phyloP scores from a whole-genome alignment of 2,797 vertebrate genomes.

The Sylvia borin region DNA sequence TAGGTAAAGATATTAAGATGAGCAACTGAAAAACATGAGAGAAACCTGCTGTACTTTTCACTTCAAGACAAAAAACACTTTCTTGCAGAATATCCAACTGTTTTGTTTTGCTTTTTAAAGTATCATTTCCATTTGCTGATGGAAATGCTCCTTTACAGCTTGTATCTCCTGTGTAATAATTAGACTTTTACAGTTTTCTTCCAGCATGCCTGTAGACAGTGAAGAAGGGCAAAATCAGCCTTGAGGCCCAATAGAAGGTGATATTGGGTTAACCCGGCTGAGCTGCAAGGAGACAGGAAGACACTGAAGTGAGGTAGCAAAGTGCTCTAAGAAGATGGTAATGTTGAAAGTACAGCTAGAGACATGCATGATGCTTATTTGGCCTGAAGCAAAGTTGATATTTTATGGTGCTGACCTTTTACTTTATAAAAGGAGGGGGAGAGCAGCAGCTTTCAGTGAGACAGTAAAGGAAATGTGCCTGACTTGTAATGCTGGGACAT shows the following conservation, averaged over 20 bases:
- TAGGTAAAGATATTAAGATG: slow-evolving; percentile 7
- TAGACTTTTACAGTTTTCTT: background rate
- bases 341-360: background rate
- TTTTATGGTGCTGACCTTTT: background rate
- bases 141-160: background rate
- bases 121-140: background rate
- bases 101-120: background rate
- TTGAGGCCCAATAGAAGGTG: background rate
- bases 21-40: background rate
- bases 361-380: rapidly evolving
- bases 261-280: background rate
- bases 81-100: slow-evolving; percentile 13
- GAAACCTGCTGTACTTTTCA: slow-evolving; percentile 2
- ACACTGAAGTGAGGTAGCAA: background rate
- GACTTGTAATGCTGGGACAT: background rate
- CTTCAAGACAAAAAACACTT: background rate
- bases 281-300: background rate
- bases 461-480: background rate
- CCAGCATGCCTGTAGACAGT: background rate
- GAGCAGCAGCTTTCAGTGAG: background rate
- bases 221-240: background rate
- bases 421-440: background rate
- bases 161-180: background rate
- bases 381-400: background rate
- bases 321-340: background rate